Evolutionary conservation across 2,113 vertebrate species (phyloP), one percentile per base, ranked within the genome.

Genomic region (Lagopus leucura): DNA sequence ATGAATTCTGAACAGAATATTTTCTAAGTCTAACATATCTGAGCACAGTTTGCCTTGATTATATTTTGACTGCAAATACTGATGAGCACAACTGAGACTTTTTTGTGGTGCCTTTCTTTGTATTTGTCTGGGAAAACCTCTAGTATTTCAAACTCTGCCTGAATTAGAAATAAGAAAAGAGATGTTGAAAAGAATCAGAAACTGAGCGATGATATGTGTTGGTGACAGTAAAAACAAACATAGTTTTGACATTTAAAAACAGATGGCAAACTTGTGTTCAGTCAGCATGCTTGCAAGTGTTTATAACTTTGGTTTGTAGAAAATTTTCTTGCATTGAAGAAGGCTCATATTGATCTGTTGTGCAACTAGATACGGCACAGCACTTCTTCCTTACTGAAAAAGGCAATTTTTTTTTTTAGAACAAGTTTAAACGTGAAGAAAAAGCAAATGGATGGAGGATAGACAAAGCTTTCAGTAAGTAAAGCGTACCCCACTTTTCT

Each of bases 371-470:
- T 24, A 13, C 24, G 48, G 22, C 24, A 24, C 48, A 50, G 48
- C 48, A 50, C 48, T 50, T 82, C 38, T 72, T 94, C 5, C 43
- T 90, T 94, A 89, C 38, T 86, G 21, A 63, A 83, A 93, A 79
- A 82, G 66, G 48, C 61, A 92, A 94, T 55, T 28, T 93, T 94
- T 71, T 17, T 87, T 97, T 96, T 96, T 96, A 99, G 99, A 99
- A 99, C 97, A 99, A 99, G 97, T 99, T 99, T 97, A 99, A 99
- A 96, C 99, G 98, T 88, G 99, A 99, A 82, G 99, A 99, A 95
- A 98, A 98, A 89, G 69, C 93, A 67, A 99, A 99, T 95, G 96
- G 98, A 70, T 99, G 99, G 99, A 98, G 99, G 97, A 98, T 99
- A 95, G 99, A 99, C 96, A 99, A 99, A 97, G 99, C 99, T 82